Evolutionary conservation across 2,113 vertebrate species (phyloP).

Genomic region (Piliocolobus tephrosceles): DNA sequence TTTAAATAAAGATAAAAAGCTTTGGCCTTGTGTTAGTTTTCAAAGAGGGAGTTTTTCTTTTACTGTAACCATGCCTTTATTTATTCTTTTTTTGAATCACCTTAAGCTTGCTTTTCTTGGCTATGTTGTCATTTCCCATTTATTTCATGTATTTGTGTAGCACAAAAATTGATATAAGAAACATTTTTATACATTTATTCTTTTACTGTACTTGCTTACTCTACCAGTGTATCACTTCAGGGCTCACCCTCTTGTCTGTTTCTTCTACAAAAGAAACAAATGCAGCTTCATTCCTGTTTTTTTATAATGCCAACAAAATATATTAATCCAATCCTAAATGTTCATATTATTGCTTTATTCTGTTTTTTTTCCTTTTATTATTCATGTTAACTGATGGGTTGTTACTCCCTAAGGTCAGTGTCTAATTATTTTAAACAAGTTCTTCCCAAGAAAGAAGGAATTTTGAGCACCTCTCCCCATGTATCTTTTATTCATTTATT

Average conservation of each 20-base stretch:
- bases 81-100: background rate
- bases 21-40: background rate
- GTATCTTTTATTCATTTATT: background rate
- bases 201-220: background rate
- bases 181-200: background rate
- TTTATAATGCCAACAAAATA: background rate
- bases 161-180: background rate
- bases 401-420: background rate
- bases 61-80: background rate
- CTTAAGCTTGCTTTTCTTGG: background rate
- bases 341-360: background rate
- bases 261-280: background rate
- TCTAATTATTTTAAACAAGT: background rate
- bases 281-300: background rate
- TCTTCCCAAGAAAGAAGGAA: background rate
- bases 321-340: background rate
- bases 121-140: background rate
- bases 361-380: conserved; percentile 15
- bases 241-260: background rate
- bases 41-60: background rate
- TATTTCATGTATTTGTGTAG: background rate
- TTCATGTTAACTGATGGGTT: background rate
- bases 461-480: background rate
- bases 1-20: background rate
- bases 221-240: background rate